A percentile compares a stretch with the other conserved stretches of the same genome.
phyloP scores from a whole-genome alignment of 2,888 invertebrate species.

The Plusia festucae region DNA sequence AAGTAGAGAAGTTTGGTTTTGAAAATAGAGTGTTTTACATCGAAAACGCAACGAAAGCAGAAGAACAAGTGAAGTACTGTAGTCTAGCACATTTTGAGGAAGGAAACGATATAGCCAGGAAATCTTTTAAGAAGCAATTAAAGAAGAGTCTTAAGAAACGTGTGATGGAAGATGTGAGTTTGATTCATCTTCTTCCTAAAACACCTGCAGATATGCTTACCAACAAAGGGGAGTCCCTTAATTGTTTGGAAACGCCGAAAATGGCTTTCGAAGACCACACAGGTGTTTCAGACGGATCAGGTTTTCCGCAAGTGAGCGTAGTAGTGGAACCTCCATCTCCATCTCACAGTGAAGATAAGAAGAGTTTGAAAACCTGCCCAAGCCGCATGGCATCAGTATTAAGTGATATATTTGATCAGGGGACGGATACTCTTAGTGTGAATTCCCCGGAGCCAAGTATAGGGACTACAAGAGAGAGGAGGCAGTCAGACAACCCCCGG shows the following conservation, averaged over 20 bases:
- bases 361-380: constrained; percentile 77
- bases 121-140: constrained; percentile 91
- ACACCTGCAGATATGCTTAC: constrained; percentile 71
- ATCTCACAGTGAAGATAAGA: constrained; percentile 90
- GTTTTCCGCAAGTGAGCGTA: constrained; percentile 92
- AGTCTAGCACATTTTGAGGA: constrained; percentile 95
- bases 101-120: constrained; percentile 94
- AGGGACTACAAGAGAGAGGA: constrained; percentile 83
- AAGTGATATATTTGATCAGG: constrained; percentile 82
- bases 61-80: constrained; percentile 92
- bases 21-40: constrained; percentile 92
- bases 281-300: constrained; percentile 27
- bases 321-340: constrained; percentile 94
- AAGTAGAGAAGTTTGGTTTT: constrained; percentile 91
- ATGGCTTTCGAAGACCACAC: constrained; percentile 43
- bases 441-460: constrained; percentile 83
- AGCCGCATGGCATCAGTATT: constrained; percentile 86
- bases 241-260: constrained; percentile 50
- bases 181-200: constrained; percentile 78
- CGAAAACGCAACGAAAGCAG: constrained; percentile 83
- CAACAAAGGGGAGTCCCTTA: constrained; percentile 62
- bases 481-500: constrained; percentile 90
- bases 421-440: constrained; percentile 81
- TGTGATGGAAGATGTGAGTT: constrained; percentile 70
- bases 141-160: constrained; percentile 84